Percentiles rank a stretch among this genome's conserved stretches.
phyloP scores from a whole-genome alignment of 2,797 vertebrate species.

The Allobates femoralis region DNA sequence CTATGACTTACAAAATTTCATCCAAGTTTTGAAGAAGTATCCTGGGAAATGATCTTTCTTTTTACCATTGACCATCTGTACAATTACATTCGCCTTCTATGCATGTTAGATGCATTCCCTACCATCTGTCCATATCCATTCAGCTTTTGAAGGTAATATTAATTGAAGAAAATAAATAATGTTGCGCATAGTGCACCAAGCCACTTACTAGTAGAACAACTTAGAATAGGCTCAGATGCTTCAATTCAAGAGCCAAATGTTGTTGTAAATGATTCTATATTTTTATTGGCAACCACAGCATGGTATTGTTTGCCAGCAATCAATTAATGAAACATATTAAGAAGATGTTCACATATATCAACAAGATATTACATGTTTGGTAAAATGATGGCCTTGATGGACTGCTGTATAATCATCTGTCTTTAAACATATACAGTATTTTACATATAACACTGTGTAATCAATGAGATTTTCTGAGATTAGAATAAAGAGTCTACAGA shows the following conservation, averaged over 20 bases:
- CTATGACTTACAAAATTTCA: not conserved
- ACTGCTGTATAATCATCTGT: too few species aligned
- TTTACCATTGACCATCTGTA: slow-evolving; percentile 6
- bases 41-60: not conserved
- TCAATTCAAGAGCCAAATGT: not conserved
- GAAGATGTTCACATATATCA: not conserved
- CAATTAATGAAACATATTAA: not conserved
- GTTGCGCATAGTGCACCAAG: not conserved
- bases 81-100: not conserved
- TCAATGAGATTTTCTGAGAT: not conserved
- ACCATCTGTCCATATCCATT: slow-evolving; percentile 3
- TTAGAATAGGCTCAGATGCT: not conserved
- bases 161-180: slow-evolving; percentile 12
- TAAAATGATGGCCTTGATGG: too few species aligned
- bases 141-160: not conserved
- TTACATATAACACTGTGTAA: not conserved
- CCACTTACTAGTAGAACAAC: not conserved
- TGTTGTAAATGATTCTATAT: not conserved
- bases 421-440: too few species aligned
- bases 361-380: too few species aligned
- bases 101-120: not conserved
- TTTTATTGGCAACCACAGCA: not conserved
- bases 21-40: not conserved
- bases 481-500: not conserved
- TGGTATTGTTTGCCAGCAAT: too few species aligned